Evolutionary conservation across 2,888 invertebrate genomes (phyloP).

Genomic region (Punctoribates punctum): DNA sequence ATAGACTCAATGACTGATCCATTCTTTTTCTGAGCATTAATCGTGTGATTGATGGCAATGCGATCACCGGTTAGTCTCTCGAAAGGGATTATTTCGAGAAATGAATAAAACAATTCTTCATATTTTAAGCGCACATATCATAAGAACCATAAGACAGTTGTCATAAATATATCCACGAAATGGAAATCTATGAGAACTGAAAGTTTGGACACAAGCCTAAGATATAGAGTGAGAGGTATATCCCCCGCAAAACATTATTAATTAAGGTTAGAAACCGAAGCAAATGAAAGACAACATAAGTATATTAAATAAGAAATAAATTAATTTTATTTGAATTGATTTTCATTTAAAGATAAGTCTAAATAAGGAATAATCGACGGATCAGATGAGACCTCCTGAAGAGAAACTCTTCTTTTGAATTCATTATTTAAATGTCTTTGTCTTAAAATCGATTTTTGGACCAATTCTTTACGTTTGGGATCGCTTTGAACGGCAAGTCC

Average conservation of each 20-base stretch:
- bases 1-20: background rate
- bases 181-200: no score
- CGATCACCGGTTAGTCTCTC: background rate
- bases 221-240: no score
- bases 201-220: no score
- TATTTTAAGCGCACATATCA: background rate
- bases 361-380: background rate
- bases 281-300: background rate
- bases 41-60: background rate
- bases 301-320: background rate
- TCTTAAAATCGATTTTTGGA: background rate
- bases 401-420: constrained; percentile 45
- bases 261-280: background rate
- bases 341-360: constrained; percentile 23
- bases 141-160: background rate
- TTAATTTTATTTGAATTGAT: background rate
- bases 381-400: constrained; percentile 42
- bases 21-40: background rate
- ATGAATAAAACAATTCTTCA: background rate
- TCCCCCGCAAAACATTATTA: no score
- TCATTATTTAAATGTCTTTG: constrained; percentile 42
- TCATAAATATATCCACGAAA: no score
- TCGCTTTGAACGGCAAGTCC: background rate
- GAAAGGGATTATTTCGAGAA: background rate
- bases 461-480: background rate